These are phyloP conservation scores for Penaeus chinensis DNA, from an alignment of 1,140 invertebrate genomes.

Conservation along the genomic window DNA sequence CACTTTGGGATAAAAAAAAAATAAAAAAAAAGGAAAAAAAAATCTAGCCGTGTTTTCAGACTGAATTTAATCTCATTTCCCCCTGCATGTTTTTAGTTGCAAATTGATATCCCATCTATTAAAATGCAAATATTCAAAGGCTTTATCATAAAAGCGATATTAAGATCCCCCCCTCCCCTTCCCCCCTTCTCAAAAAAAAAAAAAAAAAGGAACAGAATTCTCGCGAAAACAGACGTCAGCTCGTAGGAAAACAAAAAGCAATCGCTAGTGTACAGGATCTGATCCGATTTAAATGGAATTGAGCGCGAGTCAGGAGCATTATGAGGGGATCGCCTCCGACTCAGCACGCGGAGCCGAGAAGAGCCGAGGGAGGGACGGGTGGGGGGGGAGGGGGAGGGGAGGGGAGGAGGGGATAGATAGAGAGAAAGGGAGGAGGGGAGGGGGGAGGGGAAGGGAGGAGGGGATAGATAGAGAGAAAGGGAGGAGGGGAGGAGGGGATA, in stretches of 20 bases:
- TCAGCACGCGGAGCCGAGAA: conserved; percentile 16
- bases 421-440: not conserved
- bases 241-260: conserved; percentile 52
- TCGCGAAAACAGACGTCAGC: conserved; percentile 44
- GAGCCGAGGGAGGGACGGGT: not conserved
- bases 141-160: too few relatives aligned
- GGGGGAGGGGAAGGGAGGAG: not conserved
- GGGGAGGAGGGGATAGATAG: not conserved
- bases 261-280: conserved; percentile 51
- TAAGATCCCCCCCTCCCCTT: too few relatives aligned
- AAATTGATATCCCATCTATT: too few relatives aligned
- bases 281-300: conserved; percentile 60
- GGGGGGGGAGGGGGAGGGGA: not conserved
- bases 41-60: not conserved
- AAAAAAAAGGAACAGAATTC: not conserved
- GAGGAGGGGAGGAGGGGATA: not conserved
- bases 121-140: too few relatives aligned
- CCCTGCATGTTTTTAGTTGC: too few relatives aligned
- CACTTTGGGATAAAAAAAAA: not conserved
- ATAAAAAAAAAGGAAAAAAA: not conserved
- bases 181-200: not conserved
- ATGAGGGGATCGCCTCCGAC: conserved; percentile 35
- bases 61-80: too few relatives aligned
- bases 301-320: conserved; percentile 56
- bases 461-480: not conserved